Conservation (phyloP, 2,888 invertebrate genomes). For the Sclerodermus sp. region DNA sequence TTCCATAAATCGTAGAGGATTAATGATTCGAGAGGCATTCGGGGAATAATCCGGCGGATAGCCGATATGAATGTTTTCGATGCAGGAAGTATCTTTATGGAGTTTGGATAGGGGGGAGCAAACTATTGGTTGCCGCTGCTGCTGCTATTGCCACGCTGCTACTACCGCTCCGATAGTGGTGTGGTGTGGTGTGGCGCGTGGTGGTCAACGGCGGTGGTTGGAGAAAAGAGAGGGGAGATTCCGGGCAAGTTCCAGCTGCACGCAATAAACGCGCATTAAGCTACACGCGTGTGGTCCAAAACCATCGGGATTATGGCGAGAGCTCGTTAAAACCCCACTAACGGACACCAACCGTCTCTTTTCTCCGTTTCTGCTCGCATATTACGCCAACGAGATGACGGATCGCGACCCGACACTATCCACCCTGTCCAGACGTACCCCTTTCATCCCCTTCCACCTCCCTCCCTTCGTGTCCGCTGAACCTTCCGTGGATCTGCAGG, state of each 20-base stretch:
- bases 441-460: too few species aligned
- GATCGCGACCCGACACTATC: slow-evolving; percentile 6
- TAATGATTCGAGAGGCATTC: neutral
- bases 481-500: too few species aligned
- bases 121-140: too few species aligned
- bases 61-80: neutral
- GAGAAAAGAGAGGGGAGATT: too few species aligned
- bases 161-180: too few species aligned
- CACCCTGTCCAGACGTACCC: neutral
- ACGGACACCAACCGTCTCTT: neutral
- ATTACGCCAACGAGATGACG: slow-evolving; percentile 9
- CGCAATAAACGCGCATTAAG: slow-evolving; percentile 30
- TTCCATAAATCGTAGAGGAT: neutral
- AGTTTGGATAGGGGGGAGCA: too few species aligned
- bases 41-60: neutral
- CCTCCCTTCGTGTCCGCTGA: too few species aligned
- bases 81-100: too few species aligned
- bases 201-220: too few species aligned
- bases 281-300: slow-evolving; percentile 22
- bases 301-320: slow-evolving; percentile 34
- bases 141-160: too few species aligned
- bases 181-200: too few species aligned
- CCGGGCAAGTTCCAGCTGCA: slow-evolving; percentile 25
- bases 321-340: slow-evolving; percentile 32
- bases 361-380: slow-evolving; percentile 6